Base-by-base conservation (phyloP, 1,140 invertebrate genomes). In the Ostrea edulis region DNA sequence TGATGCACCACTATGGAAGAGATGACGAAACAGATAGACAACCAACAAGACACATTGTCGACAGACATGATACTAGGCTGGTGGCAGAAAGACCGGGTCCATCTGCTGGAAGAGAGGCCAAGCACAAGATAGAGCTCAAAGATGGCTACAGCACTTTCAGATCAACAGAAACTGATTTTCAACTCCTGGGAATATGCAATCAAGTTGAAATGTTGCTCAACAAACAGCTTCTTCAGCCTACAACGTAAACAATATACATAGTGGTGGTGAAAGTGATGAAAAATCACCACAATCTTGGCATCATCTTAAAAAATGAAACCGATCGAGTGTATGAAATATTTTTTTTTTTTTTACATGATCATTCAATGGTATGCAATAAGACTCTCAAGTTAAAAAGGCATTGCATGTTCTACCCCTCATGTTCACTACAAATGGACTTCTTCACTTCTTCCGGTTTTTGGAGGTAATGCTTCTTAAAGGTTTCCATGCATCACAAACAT, bases 121-220 rank as follows among this genome's bases (percentile, higher is more conserved):
- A 52, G 83, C 44, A 53, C 77, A 4, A 25, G 20, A 71, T 22
- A 65, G 81, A 82, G 11, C 14, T 44, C 44, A 5, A 81, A 22
- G 55, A 81, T 62, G 20, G 25, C 81, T 58, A 62, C 77, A 82
- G 86, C 22, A n/a, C 35, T 22, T 12, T 65, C 14, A 87, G 77
- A 20, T 84, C 86, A 4, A 44, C 14, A 52, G 85, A 82, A 7
- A 92, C 92, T 54, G 93, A 94, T 68, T 92, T 91, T 86, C 88
- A 89, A 12, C 88, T 94, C 11, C 86, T 94, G 54, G 92, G 93
- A 1, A 90, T 94, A 12, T 93, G 92, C 86, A 93, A 90, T 81
- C 92, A 94, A 68, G 58, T 94, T 8, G 93, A 94, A 87, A 92
- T 91, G 53, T 51, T 93, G 83, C 90, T 94, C 7, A 92, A 93